Evolutionary conservation across 2,797 vertebrate genomes (phyloP), one percentile per base, ranked within the genome.

Genomic region (Alosa sapidissima): DNA sequence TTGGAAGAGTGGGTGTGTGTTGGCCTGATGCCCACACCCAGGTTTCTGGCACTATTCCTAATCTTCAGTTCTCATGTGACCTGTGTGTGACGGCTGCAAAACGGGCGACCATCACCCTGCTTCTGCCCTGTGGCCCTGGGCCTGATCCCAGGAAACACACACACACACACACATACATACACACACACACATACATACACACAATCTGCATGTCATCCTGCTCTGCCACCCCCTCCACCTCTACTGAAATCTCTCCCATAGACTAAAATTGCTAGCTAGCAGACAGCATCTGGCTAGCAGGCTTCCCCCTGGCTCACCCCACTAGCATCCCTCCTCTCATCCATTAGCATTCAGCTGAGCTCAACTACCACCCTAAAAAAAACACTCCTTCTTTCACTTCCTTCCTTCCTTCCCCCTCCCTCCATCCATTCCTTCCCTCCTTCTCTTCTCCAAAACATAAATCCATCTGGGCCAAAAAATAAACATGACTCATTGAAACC

Each of bases 401-500:
- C 36, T 33, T 28, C 62, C 62, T 33, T 13, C 24, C 62, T 62
- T 9, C 1, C 24, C 68, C 5, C 36, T 65, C n/a, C 24, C 13
- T 75, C 14, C 2, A 28, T 68, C 55, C 21, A 3, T 4, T 28
- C 1, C n/a, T 21, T 36, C 36, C 68, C 11, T 6, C 11, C 36
- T 33, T 75, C 24, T 45, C 13, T 45, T 45, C 13, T 5, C 68
- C 36, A 45, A 45, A 68, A 75, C 68, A 75, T 75, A 75, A 75
- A 75, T 75, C 68, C 6, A 3, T 45, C 33, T 75, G 68, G 68
- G 33, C 68, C 36, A 41, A 75, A 41, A 75, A 41, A 75, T 14
- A 75, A 75, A 19, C 33, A 75, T 75, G 68, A 75, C 13, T 75
- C 68, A 75, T 36, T 75, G 68, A 75, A 45, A 75, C 33, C 68